Conservation (phyloP, 1,140 invertebrate species). For the Papilio dardanus region DNA sequence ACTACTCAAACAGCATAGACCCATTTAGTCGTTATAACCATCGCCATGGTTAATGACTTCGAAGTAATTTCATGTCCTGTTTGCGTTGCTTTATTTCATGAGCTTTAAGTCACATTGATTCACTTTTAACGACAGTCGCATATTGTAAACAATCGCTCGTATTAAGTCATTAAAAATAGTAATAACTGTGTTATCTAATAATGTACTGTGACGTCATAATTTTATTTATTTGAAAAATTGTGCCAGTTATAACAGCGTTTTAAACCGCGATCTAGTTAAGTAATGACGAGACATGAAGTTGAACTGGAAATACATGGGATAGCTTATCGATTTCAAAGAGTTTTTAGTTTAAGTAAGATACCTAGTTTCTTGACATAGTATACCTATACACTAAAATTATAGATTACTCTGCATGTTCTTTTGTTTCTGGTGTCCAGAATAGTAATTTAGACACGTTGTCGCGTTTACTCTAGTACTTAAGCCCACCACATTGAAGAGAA, state of each 20-base stretch:
- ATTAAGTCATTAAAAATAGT: conserved; percentile 50
- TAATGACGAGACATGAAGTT: not conserved
- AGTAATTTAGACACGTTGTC: not conserved
- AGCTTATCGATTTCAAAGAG: not conserved
- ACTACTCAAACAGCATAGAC: conserved; percentile 40
- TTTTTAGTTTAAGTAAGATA: not conserved
- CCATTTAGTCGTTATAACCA: conserved; percentile 39
- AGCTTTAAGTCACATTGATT: conserved; percentile 41
- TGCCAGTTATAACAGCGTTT: not conserved
- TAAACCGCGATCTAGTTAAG: not conserved
- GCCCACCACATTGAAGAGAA: conserved; percentile 19
- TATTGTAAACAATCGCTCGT: conserved; percentile 47
- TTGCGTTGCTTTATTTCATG: conserved; percentile 43
- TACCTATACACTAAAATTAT: not conserved
- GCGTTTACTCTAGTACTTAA: not conserved
- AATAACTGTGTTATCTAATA: conserved; percentile 14
- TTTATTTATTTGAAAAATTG: not conserved
- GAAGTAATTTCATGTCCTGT: conserved; percentile 52
- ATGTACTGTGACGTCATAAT: not conserved
- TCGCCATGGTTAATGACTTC: conserved; percentile 42
- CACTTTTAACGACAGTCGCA: conserved; percentile 43
- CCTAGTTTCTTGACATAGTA: not conserved
- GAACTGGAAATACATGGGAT: not conserved
- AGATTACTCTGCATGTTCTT: not conserved
- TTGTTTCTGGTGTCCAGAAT: not conserved